Evolutionary conservation across 2,113 vertebrate species (phyloP).

Genomic region (Phylloscopus trochilus): DNA sequence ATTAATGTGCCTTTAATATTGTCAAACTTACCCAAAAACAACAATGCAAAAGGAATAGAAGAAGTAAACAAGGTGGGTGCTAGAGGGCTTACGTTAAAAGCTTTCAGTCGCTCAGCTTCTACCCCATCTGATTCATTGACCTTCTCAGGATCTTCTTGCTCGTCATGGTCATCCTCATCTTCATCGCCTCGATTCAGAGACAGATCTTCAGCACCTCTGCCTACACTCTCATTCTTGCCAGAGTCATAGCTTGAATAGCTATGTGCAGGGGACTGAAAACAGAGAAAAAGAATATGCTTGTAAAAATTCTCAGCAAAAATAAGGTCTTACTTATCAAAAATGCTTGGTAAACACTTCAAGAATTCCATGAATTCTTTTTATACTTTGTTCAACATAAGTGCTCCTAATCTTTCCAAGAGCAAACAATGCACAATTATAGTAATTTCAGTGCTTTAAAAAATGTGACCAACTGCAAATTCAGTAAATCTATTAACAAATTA

Average conservation of each 20-base stretch:
- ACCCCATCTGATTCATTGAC: slow-evolving; percentile 79
- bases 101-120: slow-evolving; percentile 83
- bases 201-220: slow-evolving; percentile 79
- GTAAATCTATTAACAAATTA: neutral
- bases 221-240: slow-evolving; percentile 81
- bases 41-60: slow-evolving; percentile 32
- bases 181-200: slow-evolving; percentile 80
- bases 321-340: neutral
- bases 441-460: neutral
- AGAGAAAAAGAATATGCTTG: slow-evolving; percentile 1
- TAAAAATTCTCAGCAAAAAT: neutral
- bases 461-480: neutral
- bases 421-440: neutral
- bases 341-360: neutral
- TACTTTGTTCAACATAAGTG: neutral
- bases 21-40: slow-evolving; percentile 56
- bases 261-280: slow-evolving; percentile 81
- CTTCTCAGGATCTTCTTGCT: slow-evolving; percentile 82
- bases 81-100: slow-evolving; percentile 81
- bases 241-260: slow-evolving; percentile 85
- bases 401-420: neutral
- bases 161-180: slow-evolving; percentile 83
- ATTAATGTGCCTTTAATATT: slow-evolving; percentile 59
- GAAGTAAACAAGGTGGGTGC: neutral
- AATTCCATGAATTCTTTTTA: neutral